Evolutionary conservation across 2,888 invertebrate genomes (phyloP).

Genomic region (Mesoligia furuncula): DNA sequence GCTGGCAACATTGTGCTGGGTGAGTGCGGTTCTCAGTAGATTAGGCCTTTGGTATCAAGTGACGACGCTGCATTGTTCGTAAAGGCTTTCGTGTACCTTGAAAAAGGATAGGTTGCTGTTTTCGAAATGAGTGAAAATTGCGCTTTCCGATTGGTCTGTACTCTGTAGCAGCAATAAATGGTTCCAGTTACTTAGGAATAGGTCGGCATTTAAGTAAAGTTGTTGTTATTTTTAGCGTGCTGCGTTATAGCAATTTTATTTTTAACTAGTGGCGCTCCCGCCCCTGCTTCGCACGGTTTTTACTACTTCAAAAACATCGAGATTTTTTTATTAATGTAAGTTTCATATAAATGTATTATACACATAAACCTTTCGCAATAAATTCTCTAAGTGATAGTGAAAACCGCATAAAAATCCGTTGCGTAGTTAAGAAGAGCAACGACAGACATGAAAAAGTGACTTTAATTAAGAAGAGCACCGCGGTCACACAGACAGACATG

Average conservation of each 20-base stretch:
- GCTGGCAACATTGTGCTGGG: slow-evolving; percentile 42
- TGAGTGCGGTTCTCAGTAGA: slow-evolving; percentile 45
- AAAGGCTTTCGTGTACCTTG: slow-evolving; percentile 14
- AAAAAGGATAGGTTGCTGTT: slow-evolving; percentile 12
- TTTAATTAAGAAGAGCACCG: no score
- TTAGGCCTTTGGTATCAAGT: slow-evolving; percentile 52
- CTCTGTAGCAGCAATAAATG: not conserved
- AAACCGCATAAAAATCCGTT: not conserved
- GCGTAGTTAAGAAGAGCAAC: not conserved
- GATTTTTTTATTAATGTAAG: not conserved
- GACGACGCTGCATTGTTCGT: slow-evolving; percentile 39
- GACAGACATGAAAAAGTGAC: no score
- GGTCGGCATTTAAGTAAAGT: not conserved
- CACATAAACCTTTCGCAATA: not conserved
- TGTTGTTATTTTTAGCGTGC: not conserved
- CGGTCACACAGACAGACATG: no score
- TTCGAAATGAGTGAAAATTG: slow-evolving; percentile 7
- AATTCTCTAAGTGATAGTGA: not conserved
- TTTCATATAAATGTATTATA: not conserved
- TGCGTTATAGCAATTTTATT: no score
- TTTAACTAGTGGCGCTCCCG: no score
- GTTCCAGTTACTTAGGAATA: not conserved
- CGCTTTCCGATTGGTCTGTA: not conserved
- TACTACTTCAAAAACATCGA: not conserved
- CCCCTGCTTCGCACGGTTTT: not conserved